Evolutionary conservation across 2,113 vertebrate species (phyloP).

Genomic region (Turdus rufiventris): DNA sequence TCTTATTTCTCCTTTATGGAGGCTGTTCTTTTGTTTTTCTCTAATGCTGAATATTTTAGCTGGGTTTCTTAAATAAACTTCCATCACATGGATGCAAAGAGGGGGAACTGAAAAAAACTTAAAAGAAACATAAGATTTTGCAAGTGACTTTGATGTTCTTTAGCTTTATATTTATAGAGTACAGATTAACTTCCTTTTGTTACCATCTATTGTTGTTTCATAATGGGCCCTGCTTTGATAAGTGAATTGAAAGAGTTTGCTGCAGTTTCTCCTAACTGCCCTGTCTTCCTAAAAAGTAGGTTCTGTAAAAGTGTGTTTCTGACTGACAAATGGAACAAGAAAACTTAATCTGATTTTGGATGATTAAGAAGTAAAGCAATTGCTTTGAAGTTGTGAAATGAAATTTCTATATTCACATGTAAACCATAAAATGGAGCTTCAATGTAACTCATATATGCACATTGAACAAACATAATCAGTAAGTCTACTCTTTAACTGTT

Average conservation of each 20-base stretch:
- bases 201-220: conserved; percentile 49
- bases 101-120: conserved; percentile 5
- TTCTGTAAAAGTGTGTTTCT: neutral
- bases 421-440: neutral
- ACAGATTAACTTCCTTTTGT: conserved; percentile 56
- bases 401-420: neutral
- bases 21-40: neutral
- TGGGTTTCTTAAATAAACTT: conserved; percentile 13
- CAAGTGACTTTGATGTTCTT: conserved; percentile 43
- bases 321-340: neutral
- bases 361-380: neutral
- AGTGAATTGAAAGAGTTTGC: conserved; percentile 48
- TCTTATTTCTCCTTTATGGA: neutral
- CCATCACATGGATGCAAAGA: neutral
- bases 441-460: neutral
- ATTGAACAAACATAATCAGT: neutral
- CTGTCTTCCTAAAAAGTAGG: neutral
- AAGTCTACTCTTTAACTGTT: neutral
- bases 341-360: conserved; percentile 17
- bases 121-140: conserved; percentile 12
- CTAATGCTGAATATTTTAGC: neutral
- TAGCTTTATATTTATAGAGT: conserved; percentile 53
- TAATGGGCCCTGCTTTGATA: conserved; percentile 35
- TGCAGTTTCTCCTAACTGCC: neutral
- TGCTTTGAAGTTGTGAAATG: neutral